Conservation (phyloP, 2,113 vertebrate genomes). For the Cromileptes altivelis region DNA sequence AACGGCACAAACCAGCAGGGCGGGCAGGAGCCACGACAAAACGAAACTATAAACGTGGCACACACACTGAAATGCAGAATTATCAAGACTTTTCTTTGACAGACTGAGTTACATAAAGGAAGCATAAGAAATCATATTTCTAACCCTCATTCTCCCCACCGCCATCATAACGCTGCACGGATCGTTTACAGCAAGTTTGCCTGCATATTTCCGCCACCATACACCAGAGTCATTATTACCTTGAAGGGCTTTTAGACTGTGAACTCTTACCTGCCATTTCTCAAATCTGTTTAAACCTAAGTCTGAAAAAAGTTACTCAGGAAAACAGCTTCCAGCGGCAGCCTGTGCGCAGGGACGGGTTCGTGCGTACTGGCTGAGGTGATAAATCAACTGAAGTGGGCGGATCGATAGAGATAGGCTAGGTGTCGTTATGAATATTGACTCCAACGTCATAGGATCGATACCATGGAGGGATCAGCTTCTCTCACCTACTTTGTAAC, state of each 20-base stretch:
- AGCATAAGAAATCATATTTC: too few species aligned
- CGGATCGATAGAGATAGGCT: too few species aligned
- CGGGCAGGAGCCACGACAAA: too few species aligned
- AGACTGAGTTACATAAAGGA: neutral
- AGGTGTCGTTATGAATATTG: too few species aligned
- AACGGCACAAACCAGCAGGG: too few species aligned
- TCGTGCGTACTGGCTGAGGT: neutral
- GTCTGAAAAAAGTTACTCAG: neutral
- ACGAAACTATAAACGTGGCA: too few species aligned
- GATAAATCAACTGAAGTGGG: neutral
- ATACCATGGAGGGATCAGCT: too few species aligned
- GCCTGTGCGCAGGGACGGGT: neutral
- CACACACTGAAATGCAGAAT: too few species aligned
- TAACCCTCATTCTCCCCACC: neutral
- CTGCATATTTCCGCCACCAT: neutral
- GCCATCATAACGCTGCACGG: neutral
- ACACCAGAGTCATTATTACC: neutral
- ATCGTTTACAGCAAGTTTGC: neutral
- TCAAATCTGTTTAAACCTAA: neutral
- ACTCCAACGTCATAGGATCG: too few species aligned
- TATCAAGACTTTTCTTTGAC: too few species aligned
- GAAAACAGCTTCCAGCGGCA: neutral
- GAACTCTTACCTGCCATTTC: slow-evolving; percentile 41
- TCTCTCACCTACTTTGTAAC: too few species aligned
- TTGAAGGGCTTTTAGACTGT: neutral